These are phyloP conservation scores for Microcebus lehilahytsara DNA, from an alignment of 2,113 vertebrate species.

Conservation along the genomic window DNA sequence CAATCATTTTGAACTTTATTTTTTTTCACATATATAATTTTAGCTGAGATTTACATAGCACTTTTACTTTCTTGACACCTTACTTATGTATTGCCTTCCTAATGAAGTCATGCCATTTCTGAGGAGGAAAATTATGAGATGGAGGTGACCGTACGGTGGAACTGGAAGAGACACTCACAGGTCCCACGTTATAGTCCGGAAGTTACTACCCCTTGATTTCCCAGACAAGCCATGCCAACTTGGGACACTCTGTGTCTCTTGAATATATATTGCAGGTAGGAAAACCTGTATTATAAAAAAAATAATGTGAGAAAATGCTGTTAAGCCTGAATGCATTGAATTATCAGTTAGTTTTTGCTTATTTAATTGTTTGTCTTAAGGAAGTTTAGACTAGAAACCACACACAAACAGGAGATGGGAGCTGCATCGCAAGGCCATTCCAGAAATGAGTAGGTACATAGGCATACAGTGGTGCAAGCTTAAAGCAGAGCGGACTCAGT, in stretches of 20 bases:
- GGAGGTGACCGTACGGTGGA: no score
- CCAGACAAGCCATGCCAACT: background rate
- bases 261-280: background rate
- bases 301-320: background rate
- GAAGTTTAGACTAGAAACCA: background rate
- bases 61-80: background rate
- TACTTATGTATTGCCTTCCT: background rate
- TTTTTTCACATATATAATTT: background rate
- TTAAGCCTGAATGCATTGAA: background rate
- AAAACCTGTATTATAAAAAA: background rate
- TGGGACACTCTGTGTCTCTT: background rate
- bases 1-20: background rate
- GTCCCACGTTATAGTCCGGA: background rate
- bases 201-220: background rate
- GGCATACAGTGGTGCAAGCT: accelerated
- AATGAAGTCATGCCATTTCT: background rate
- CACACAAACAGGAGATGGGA: background rate
- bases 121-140: background rate
- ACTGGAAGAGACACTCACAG: background rate
- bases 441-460: background rate
- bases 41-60: background rate
- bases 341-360: background rate
- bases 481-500: background rate
- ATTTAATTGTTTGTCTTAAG: background rate
- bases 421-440: background rate